Evolutionary conservation across 1,140 invertebrate species (phyloP), one percentile per base, ranked within the genome.

Genomic region (Penaeus japonicus): DNA sequence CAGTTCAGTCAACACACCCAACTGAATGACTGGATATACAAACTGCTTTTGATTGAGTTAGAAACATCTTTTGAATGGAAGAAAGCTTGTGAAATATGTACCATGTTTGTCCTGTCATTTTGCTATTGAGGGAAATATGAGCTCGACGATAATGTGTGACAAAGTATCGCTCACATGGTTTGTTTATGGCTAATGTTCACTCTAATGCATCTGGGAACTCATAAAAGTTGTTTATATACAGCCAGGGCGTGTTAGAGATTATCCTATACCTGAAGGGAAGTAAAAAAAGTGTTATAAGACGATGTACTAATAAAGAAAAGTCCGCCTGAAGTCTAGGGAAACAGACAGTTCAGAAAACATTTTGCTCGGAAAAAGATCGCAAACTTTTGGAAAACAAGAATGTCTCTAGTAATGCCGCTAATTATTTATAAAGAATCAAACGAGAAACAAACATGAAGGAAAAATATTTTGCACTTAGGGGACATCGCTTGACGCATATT

Each of bases 11-110:
- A 85, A 85, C 84, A 85, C 39, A 35, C 73, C 54, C 73, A 55
- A 47, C 75, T 85, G 84, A 85, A 85, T 85, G 84, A 85, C 84
- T 85, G 84, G 84, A 85, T 85, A 85, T 79, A 85, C 84, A 85
- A 85, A 85, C 84, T 85, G 84, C 84, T 85, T 85, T 85, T 85
- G 84, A 85, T 85, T 85, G 84, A 85, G 84, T 85, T 85, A 85
- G 84, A 85, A 85, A 78, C 84, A 85, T 85, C 84, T 85, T 79
- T 85, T 85, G 53, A 85, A 85, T 85, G 73, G 84, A 79, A 85
- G 84, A 85, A 85, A 85, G 84, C 84, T 85, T 85, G 84, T 85
- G 84, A 85, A 85, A 85, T 85, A 85, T 85, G 84, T 79, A 85
- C 84, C 84, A 47, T 85, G 84, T 85, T 85, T 85, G 57, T 73